Percentiles rank a stretch among this genome's conserved stretches.
phyloP scores from a whole-genome alignment of 2,113 vertebrate genomes.

The Crotalus viridis region DNA sequence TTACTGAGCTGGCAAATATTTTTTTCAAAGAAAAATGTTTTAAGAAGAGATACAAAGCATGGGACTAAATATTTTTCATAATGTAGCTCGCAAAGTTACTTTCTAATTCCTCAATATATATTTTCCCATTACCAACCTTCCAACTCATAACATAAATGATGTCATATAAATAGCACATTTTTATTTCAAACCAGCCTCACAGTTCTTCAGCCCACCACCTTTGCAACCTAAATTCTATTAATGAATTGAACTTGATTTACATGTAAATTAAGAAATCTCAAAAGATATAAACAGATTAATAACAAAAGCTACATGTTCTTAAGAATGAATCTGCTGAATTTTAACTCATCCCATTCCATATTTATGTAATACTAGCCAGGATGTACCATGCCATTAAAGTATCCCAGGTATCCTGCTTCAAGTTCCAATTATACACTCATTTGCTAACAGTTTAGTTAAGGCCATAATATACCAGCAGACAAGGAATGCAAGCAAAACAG shows the following conservation, averaged over 20 bases:
- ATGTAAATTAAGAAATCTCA: neutral
- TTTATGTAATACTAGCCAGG: neutral
- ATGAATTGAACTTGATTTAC: neutral
- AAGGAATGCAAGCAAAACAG: too few relatives aligned
- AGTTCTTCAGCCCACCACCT: neutral
- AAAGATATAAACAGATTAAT: neutral
- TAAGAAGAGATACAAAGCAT: neutral
- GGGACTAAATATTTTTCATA: neutral
- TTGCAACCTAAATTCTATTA: neutral
- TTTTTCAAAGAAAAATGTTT: neutral
- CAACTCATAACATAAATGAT: neutral
- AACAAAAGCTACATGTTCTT: neutral
- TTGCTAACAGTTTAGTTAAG: too few relatives aligned
- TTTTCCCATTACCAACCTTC: neutral
- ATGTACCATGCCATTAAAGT: neutral
- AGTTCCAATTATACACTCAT: too few relatives aligned
- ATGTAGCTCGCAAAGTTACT: neutral
- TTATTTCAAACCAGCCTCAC: neutral
- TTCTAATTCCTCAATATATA: neutral
- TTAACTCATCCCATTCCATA: neutral
- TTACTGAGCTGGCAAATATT: neutral
- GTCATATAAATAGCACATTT: neutral
- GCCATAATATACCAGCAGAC: too few relatives aligned
- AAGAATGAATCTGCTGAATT: neutral
- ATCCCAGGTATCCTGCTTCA: neutral